Evolutionary conservation across 2,113 vertebrate genomes (phyloP).

Genomic region (Boleophthalmus pectinirostris): DNA sequence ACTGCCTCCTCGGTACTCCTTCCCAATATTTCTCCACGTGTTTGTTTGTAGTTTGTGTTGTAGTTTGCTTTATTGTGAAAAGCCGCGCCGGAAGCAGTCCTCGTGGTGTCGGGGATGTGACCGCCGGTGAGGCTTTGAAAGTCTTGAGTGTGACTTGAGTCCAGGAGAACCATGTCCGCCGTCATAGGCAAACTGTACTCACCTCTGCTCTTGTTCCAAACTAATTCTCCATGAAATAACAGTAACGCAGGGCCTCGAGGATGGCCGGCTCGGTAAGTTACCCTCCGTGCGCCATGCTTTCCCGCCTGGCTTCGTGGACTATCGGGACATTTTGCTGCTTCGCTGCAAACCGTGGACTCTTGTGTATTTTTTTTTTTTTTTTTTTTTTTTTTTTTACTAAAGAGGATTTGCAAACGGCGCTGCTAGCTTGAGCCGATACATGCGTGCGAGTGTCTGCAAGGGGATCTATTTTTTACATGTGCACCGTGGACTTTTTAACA

Average conservation of each 20-base stretch:
- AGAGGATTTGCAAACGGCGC: slow-evolving; percentile 39
- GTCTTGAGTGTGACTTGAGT: slow-evolving; percentile 77
- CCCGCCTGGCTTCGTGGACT: background rate
- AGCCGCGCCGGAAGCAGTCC: accelerated
- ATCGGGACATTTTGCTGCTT: slow-evolving; percentile 17
- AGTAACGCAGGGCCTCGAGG: slow-evolving; percentile 80
- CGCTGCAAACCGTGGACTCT: slow-evolving; percentile 34
- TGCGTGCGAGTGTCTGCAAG: slow-evolving; percentile 13
- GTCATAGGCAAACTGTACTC: slow-evolving; percentile 71
- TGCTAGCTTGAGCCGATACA: slow-evolving; percentile 40
- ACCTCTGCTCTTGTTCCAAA: slow-evolving; percentile 72
- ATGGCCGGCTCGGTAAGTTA: slow-evolving; percentile 95
- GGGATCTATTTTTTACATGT: background rate
- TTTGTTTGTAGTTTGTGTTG: no score
- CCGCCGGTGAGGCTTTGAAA: slow-evolving; percentile 78
- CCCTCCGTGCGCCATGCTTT: background rate
- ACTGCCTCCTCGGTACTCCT: no score
- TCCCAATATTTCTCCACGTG: no score
- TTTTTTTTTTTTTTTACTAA: slow-evolving; percentile 19
- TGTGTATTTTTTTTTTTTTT: slow-evolving; percentile 19
- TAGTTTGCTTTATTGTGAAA: slow-evolving; percentile 53
- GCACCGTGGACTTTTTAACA: background rate
- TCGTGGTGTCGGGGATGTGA: accelerated
- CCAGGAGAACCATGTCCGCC: slow-evolving; percentile 82
- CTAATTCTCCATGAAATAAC: slow-evolving; percentile 85